A percentile compares a stretch with the other conserved stretches of the same genome.
phyloP scores from a whole-genome alignment of 1,140 invertebrate genomes.

The Copidosoma floridanum region DNA sequence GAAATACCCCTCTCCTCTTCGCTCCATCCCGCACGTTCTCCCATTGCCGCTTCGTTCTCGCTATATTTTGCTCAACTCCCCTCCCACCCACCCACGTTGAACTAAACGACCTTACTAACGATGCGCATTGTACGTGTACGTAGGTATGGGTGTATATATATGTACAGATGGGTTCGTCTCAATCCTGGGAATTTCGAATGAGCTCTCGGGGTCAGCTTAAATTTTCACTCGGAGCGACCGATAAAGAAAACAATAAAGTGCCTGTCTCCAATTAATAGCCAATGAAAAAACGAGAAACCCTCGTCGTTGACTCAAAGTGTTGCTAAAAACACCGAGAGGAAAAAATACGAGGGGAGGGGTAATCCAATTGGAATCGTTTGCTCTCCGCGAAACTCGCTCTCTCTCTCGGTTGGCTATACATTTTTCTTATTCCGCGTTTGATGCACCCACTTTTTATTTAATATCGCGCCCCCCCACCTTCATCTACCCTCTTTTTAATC shows the following conservation, averaged over 20 bases:
- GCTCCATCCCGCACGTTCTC: not conserved
- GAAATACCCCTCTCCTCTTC: not conserved
- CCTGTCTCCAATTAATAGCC: too few species aligned
- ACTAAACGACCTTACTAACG: conserved; percentile 29
- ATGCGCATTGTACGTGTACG: conserved; percentile 23
- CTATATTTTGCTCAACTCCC: conserved; percentile 11
- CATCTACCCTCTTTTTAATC: not conserved
- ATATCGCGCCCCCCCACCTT: not conserved
- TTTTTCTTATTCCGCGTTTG: too few species aligned
- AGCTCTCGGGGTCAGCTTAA: too few species aligned
- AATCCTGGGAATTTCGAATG: conserved; percentile 25
- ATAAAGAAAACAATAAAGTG: too few species aligned
- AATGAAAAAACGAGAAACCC: too few species aligned
- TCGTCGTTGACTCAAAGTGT: too few species aligned
- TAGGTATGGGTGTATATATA: conserved; percentile 10
- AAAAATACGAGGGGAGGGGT: too few species aligned
- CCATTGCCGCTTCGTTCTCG: conserved; percentile 12
- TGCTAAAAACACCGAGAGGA: too few species aligned
- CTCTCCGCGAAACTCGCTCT: too few species aligned
- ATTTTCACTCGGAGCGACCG: too few species aligned
- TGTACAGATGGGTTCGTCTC: conserved; percentile 12
- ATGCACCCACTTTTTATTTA: conserved; percentile 8
- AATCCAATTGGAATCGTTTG: too few species aligned
- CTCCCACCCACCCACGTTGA: not conserved
- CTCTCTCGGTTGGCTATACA: too few species aligned